Evolutionary conservation across 2,113 vertebrate species (phyloP).

Genomic region (Chloropsis hardwickii): DNA sequence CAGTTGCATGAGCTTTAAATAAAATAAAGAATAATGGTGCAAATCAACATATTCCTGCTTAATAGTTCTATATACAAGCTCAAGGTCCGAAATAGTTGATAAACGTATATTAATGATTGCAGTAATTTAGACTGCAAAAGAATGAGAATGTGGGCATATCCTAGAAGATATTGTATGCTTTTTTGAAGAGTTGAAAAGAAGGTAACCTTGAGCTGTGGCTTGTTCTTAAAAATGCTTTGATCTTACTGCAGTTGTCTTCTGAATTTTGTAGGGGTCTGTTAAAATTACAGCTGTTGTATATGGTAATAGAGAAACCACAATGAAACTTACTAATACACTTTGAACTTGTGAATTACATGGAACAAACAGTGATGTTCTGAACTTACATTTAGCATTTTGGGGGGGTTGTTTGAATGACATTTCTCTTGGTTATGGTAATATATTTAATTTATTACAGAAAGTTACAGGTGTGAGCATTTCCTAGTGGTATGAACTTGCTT

Average conservation of each 20-base stretch:
- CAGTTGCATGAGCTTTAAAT: neutral
- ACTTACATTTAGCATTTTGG: neutral
- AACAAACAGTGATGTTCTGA: neutral
- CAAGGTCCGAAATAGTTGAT: neutral
- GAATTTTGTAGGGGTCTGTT: neutral
- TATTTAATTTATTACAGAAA: neutral
- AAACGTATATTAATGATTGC: neutral
- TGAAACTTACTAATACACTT: neutral
- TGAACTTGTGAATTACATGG: neutral
- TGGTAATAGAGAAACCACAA: neutral
- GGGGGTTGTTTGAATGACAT: neutral
- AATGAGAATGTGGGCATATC: neutral
- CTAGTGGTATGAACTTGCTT: neutral
- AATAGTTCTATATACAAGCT: neutral
- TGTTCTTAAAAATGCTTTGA: neutral
- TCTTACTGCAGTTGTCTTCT: neutral
- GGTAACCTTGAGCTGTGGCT: neutral
- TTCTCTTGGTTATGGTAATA: neutral
- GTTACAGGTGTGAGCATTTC: neutral
- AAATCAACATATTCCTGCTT: neutral
- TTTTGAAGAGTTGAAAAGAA: neutral
- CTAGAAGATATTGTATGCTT: neutral
- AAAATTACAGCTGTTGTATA: neutral
- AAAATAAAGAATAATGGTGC: neutral
- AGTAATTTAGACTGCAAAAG: neutral